Percentiles rank a stretch among this genome's conserved stretches.
These are phyloP conservation scores for Calidris pygmaea DNA, from an alignment of 2,113 vertebrate genomes.

Conservation along the genomic window DNA sequence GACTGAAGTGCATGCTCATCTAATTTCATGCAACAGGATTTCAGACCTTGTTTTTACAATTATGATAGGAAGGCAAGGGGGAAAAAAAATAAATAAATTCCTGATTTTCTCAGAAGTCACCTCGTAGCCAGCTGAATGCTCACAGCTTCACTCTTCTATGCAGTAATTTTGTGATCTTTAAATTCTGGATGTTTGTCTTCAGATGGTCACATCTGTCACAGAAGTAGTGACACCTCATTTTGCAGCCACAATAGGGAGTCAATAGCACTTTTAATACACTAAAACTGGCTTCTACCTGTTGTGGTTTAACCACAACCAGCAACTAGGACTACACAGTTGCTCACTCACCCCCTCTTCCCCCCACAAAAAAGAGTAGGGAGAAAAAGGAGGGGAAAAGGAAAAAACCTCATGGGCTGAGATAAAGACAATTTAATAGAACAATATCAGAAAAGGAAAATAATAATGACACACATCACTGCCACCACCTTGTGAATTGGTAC, in stretches of 20 bases:
- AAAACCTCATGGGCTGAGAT: neutral
- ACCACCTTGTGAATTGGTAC: neutral
- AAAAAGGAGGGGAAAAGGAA: neutral
- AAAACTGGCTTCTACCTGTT: neutral
- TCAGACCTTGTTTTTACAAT: neutral
- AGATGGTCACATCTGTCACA: neutral
- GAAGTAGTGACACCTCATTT: neutral
- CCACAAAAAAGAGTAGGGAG: neutral
- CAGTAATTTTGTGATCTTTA: neutral
- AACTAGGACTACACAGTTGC: neutral
- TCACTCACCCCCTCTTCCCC: neutral
- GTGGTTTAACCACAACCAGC: neutral
- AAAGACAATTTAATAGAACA: neutral
- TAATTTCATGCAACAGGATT: neutral
- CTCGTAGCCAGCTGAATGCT: neutral
- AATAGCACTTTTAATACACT: neutral
- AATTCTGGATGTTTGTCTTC: neutral
- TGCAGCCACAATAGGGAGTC: neutral
- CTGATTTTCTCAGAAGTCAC: neutral
- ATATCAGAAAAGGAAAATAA: neutral
- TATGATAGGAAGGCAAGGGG: neutral
- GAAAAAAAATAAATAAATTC: neutral
- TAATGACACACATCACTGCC: neutral
- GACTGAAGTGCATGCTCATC: neutral
- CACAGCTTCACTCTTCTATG: neutral